phyloP scores from a whole-genome alignment of 2,888 invertebrate species.

The Cephus nigrinus region DNA sequence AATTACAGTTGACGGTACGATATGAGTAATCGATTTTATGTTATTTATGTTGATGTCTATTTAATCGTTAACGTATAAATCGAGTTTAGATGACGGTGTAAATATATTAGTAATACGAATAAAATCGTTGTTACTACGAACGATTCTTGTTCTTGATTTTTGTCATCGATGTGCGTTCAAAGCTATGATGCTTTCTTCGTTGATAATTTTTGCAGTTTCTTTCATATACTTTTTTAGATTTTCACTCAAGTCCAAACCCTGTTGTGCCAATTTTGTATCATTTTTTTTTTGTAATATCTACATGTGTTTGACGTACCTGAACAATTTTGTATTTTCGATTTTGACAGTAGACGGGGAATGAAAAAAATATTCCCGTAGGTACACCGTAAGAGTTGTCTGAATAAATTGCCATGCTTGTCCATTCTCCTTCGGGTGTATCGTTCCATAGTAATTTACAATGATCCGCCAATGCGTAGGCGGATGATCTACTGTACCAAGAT shows the following conservation, averaged over 20 bases:
- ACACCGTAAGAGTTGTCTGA: constrained; percentile 37
- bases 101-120: not conserved
- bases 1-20: not conserved
- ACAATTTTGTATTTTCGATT: constrained; percentile 31
- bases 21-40: not conserved
- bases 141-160: not conserved
- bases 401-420: constrained; percentile 36
- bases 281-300: not conserved
- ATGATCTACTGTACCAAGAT: constrained; percentile 13
- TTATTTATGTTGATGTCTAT: not conserved
- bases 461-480: constrained; percentile 28
- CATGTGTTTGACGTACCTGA: constrained; percentile 17
- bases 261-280: not conserved
- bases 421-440: constrained; percentile 32
- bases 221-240: constrained; percentile 19
- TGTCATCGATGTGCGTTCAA: not conserved
- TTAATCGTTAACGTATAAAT: not conserved
- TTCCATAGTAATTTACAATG: constrained; percentile 35
- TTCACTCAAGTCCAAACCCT: constrained; percentile 20
- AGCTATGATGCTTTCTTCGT: constrained; percentile 18
- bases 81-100: not conserved
- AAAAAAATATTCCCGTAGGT: constrained; percentile 29
- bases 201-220: constrained; percentile 14
- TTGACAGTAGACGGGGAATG: constrained; percentile 34
- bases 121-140: not conserved